Percentiles rank a stretch among this genome's conserved stretches.
phyloP scores from a whole-genome alignment of 2,888 invertebrate species.

The Saturnia pavonia region DNA sequence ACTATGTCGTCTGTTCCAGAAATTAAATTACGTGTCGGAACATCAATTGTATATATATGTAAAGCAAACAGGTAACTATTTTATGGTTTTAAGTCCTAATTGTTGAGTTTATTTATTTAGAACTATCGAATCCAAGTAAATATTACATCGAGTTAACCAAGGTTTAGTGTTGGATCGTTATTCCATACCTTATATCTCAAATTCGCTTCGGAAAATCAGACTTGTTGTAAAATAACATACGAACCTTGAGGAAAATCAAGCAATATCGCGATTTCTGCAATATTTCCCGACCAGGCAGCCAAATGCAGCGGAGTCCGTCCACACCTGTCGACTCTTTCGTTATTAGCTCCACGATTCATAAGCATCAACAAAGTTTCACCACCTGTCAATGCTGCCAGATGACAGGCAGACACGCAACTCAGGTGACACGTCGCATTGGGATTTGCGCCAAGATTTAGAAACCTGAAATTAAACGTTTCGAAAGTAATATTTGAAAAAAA shows the following conservation, averaged over 20 bases:
- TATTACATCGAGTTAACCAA: too few relatives aligned
- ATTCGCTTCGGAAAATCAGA: too few relatives aligned
- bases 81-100: too few relatives aligned
- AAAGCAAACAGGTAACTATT: too few relatives aligned
- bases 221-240: not conserved
- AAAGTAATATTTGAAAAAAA: not conserved
- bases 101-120: too few relatives aligned
- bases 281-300: conserved; percentile 56
- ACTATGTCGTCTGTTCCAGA: too few relatives aligned
- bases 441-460: conserved; percentile 39
- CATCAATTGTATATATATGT: too few relatives aligned
- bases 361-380: conserved; percentile 50
- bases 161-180: too few relatives aligned
- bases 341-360: conserved; percentile 44
- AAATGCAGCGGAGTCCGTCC: conserved; percentile 65
- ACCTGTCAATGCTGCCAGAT: conserved; percentile 55
- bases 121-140: too few relatives aligned
- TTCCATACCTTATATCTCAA: too few relatives aligned
- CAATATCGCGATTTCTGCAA: conserved; percentile 43
- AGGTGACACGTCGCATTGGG: conserved; percentile 40
- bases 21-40: too few relatives aligned
- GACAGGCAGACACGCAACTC: conserved; percentile 41
- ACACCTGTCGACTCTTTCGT: conserved; percentile 45
- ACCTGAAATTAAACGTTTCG: conserved; percentile 28
- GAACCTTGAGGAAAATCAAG: conserved; percentile 41